Conservation (phyloP, 2,888 invertebrate species). For the Eupithecia subfuscata region DNA sequence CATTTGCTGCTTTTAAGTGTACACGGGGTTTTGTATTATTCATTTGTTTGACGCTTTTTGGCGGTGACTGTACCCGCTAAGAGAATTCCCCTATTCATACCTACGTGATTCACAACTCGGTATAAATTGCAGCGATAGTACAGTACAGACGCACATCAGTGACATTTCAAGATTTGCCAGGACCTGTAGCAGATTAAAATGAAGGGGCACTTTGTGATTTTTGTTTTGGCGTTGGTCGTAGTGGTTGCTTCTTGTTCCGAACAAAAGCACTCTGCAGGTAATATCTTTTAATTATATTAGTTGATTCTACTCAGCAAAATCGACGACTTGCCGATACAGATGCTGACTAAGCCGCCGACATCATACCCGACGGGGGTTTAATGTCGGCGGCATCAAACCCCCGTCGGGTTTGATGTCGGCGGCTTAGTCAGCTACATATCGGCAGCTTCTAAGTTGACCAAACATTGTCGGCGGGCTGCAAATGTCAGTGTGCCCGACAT, state of each 20-base stretch:
- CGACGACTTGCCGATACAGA: not conserved
- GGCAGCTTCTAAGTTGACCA: not conserved
- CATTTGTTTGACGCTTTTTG: not conserved
- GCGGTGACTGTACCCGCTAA: not conserved
- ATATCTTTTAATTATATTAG: not conserved
- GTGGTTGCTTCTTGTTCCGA: conserved; percentile 24
- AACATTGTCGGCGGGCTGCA: not conserved
- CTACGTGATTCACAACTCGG: conserved; percentile 13
- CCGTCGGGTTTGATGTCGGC: not conserved
- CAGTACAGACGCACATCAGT: conserved; percentile 3
- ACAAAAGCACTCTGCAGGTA: conserved; percentile 25
- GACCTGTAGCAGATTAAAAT: conserved; percentile 24
- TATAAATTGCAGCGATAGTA: conserved; percentile 17
- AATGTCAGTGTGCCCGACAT: no score
- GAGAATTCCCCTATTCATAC: conserved; percentile 28
- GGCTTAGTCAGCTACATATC: not conserved
- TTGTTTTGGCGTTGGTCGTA: conserved; percentile 32
- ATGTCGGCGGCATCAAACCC: not conserved
- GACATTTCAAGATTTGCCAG: not conserved
- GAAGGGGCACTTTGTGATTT: conserved; percentile 37
- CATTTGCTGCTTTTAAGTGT: not conserved
- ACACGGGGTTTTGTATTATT: not conserved
- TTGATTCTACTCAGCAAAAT: not conserved
- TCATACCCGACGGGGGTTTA: not conserved
- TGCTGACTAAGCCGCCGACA: no score